Evolutionary conservation across 2,888 invertebrate species (phyloP).

Genomic region (Muscina levida): DNA sequence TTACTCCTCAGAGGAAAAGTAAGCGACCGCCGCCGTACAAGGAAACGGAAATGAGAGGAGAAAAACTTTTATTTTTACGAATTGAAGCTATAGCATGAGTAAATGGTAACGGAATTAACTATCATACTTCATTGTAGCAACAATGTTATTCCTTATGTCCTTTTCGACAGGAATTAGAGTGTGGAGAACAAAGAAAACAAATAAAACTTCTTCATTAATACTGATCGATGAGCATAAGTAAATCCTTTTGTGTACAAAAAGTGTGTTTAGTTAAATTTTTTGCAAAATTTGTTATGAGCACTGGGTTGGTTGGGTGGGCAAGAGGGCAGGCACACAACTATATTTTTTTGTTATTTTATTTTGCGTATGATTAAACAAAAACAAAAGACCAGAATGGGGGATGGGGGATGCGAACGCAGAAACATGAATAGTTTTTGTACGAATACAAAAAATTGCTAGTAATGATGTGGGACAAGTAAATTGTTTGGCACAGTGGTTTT

Average conservation of each 20-base stretch:
- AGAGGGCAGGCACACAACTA: neutral
- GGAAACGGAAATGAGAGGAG: conserved; percentile 41
- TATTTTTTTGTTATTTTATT: conserved; percentile 39
- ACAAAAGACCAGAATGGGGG: conserved; percentile 25
- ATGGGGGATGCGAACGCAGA: conserved; percentile 9
- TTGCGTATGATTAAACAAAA: conserved; percentile 54
- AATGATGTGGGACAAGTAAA: neutral
- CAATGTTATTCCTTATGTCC: conserved; percentile 4
- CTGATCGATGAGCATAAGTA: conserved; percentile 81
- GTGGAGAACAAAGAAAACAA: conserved; percentile 46
- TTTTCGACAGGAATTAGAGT: conserved; percentile 5
- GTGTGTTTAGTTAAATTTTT: conserved; percentile 19
- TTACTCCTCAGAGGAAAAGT: neutral
- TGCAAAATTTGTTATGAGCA: neutral
- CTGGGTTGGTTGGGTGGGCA: neutral
- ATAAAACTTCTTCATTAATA: conserved; percentile 79
- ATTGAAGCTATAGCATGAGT: conserved; percentile 29
- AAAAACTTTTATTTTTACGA: conserved; percentile 4
- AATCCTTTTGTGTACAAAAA: conserved; percentile 73
- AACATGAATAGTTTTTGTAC: conserved; percentile 42
- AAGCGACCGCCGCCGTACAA: neutral
- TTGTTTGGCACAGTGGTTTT: conserved; percentile 7
- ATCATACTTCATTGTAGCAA: conserved; percentile 30
- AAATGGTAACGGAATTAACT: conserved; percentile 47
- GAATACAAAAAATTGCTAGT: neutral